Percentiles rank a stretch among this genome's conserved stretches.
Conservation (phyloP, 2,113 vertebrate species). For the Acrocephalus kingi region DNA sequence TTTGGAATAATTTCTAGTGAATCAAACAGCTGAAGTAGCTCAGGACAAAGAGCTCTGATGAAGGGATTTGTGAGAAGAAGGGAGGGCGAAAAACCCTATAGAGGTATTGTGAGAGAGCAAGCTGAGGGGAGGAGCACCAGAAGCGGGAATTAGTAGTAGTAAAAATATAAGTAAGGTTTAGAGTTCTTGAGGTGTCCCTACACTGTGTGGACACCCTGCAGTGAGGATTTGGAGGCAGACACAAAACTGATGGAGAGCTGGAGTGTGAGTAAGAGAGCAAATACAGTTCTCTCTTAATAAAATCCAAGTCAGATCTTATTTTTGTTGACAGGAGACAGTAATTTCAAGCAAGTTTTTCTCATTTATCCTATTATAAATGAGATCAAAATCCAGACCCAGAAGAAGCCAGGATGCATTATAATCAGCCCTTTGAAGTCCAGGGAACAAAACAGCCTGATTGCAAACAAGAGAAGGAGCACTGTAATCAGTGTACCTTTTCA, state of each 20-base stretch:
- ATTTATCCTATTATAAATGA: not conserved
- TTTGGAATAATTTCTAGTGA: not conserved
- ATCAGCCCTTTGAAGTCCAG: slow-evolving; percentile 43
- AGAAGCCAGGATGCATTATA: not conserved
- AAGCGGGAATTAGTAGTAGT: not conserved
- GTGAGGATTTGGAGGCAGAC: not conserved
- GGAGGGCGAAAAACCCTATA: not conserved
- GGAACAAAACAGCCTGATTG: slow-evolving; percentile 38
- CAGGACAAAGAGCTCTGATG: not conserved
- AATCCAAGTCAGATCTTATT: slow-evolving; percentile 17
- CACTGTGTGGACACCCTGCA: not conserved
- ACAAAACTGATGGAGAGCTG: not conserved
- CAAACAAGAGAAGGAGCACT: slow-evolving; percentile 11
- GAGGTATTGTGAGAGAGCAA: not conserved
- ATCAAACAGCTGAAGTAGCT: not conserved
- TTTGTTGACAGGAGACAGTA: slow-evolving; percentile 19
- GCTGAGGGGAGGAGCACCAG: not conserved
- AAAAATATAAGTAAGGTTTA: not conserved
- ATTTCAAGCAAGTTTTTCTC: slow-evolving; percentile 22
- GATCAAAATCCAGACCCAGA: slow-evolving; percentile 29
- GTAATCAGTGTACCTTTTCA: slow-evolving; percentile 2
- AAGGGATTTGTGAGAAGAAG: not conserved
- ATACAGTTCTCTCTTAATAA: not conserved
- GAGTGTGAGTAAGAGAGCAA: not conserved
- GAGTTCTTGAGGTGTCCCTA: not conserved